Percentiles rank a stretch among this genome's conserved stretches.
Evolutionary conservation across 2,888 invertebrate genomes (phyloP).

Genomic region (Polydrusus pterygomalis): DNA sequence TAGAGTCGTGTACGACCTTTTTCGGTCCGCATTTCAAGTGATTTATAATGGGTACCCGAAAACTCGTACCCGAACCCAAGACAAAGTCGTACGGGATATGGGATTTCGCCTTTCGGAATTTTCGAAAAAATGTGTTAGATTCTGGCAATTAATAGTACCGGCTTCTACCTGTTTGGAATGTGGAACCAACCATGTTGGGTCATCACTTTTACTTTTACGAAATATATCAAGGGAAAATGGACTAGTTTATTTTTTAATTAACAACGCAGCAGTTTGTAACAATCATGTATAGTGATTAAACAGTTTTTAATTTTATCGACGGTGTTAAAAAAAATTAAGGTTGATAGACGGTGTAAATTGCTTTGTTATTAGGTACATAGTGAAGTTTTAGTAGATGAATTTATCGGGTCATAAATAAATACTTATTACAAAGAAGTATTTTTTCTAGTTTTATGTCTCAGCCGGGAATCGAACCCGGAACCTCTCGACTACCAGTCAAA

Average conservation of each 20-base stretch:
- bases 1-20: slow-evolving; percentile 50
- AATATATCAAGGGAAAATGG: slow-evolving; percentile 45
- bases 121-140: slow-evolving; percentile 52
- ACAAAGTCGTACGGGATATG: slow-evolving; percentile 41
- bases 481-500: too few relatives aligned
- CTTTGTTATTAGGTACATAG: too few relatives aligned
- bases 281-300: slow-evolving; percentile 50
- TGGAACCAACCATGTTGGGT: slow-evolving; percentile 38
- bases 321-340: slow-evolving; percentile 33
- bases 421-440: too few relatives aligned
- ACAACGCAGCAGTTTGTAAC: slow-evolving; percentile 47
- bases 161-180: slow-evolving; percentile 52
- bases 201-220: slow-evolving; percentile 54
- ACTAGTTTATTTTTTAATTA: slow-evolving; percentile 52
- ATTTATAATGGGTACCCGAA: slow-evolving; percentile 37
- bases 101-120: slow-evolving; percentile 47
- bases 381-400: too few relatives aligned
- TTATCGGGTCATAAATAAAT: too few relatives aligned
- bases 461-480: too few relatives aligned
- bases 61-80: slow-evolving; percentile 10
- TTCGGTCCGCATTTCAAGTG: slow-evolving; percentile 49
- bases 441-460: too few relatives aligned
- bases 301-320: slow-evolving; percentile 48
- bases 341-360: not conserved
- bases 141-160: slow-evolving; percentile 48